Conservation (phyloP, 2,888 invertebrate genomes). For the Hyposoter didymator region DNA sequence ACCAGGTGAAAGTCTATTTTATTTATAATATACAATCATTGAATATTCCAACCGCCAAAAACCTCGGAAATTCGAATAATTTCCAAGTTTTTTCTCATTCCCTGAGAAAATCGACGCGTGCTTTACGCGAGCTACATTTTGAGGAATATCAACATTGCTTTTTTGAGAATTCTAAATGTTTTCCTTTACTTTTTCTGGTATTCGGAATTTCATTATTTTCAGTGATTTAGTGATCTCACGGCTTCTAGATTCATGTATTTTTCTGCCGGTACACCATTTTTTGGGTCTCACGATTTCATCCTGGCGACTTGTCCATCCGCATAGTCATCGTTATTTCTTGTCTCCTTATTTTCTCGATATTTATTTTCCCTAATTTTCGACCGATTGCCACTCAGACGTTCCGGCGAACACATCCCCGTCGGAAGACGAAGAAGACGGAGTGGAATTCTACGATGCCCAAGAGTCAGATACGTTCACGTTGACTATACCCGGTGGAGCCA, state of each 20-base stretch:
- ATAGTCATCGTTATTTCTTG: no score
- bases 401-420: constrained; percentile 84
- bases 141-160: background rate
- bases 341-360: background rate
- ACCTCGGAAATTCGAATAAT: background rate
- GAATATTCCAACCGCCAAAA: background rate
- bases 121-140: background rate
- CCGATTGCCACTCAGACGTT: constrained; percentile 74
- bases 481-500: constrained; percentile 77
- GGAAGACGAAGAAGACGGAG: constrained; percentile 87
- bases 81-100: background rate
- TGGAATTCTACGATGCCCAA: constrained; percentile 87
- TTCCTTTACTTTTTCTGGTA: background rate
- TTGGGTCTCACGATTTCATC: background rate
- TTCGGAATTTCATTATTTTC: background rate
- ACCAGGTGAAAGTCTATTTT: constrained; percentile 34
- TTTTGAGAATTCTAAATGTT: background rate
- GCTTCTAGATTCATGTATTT: background rate
- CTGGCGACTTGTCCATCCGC: background rate
- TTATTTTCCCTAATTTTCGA: constrained; percentile 1
- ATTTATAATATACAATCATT: constrained; percentile 1
- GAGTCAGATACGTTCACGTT: constrained; percentile 83
- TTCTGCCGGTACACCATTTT: background rate
- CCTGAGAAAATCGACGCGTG: background rate
- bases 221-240: background rate